Conservation (phyloP, 2,888 invertebrate genomes). For the Pollenia amentaria region DNA sequence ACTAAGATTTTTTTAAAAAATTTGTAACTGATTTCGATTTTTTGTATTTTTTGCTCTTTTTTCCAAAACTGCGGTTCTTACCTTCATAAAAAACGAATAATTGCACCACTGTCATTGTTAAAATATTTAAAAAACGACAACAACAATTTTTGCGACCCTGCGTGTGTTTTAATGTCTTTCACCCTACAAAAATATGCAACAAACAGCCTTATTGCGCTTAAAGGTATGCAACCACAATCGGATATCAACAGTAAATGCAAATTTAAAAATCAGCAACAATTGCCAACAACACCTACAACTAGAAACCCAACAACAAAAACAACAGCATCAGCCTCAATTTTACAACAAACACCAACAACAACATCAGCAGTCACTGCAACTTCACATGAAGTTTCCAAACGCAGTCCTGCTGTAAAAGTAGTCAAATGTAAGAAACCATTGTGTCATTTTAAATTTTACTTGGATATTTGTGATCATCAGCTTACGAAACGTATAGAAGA, state of each 20-base stretch:
- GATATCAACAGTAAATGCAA: conserved; percentile 82
- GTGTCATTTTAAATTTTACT: conserved; percentile 89
- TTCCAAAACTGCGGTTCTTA: conserved; percentile 52
- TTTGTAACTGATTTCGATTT: conserved; percentile 59
- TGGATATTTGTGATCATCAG: conserved; percentile 90
- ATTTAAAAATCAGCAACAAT: conserved; percentile 78
- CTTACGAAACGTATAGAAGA: conserved; percentile 88
- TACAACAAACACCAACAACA: conserved; percentile 66
- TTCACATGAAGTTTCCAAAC: conserved; percentile 60
- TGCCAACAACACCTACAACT: conserved; percentile 63
- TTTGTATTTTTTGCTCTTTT: conserved; percentile 67
- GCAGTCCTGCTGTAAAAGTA: conserved; percentile 79
- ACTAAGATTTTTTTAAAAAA: conserved; percentile 39
- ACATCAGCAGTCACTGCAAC: conserved; percentile 58
- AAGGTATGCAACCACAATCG: conserved; percentile 85
- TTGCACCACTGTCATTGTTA: conserved; percentile 68
- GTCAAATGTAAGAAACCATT: conserved; percentile 86
- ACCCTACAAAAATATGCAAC: conserved; percentile 52
- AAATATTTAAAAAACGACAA: conserved; percentile 71
- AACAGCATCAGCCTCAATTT: conserved; percentile 59
- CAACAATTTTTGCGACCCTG: conserved; percentile 43
- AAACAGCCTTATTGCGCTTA: conserved; percentile 82
- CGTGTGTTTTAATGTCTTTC: conserved; percentile 23
- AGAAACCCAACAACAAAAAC: conserved; percentile 62
- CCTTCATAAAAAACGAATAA: conserved; percentile 37